Evolutionary conservation across 2,888 invertebrate genomes (phyloP).

Genomic region (Lycophotia porphyrea): DNA sequence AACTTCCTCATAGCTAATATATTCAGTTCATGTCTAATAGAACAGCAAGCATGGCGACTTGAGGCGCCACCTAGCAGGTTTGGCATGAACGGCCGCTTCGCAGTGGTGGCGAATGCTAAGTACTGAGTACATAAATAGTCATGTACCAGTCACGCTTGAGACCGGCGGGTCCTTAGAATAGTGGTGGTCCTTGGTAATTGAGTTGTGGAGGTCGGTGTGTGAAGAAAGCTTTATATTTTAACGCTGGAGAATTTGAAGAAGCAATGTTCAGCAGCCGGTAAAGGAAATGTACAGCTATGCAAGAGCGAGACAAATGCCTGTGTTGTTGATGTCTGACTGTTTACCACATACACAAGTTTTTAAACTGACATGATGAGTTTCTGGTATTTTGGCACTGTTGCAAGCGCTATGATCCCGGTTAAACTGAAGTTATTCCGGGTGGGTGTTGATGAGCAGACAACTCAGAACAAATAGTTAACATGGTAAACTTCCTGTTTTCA

Average conservation of each 20-base stretch:
- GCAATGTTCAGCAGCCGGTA: neutral
- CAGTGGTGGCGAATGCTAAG: slow-evolving; percentile 51
- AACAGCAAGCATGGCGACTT: slow-evolving; percentile 50
- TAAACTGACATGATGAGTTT: no score
- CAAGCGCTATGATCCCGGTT: no score
- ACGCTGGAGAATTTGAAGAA: neutral
- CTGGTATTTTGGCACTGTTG: no score
- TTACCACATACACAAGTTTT: no score
- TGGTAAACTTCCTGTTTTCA: no score
- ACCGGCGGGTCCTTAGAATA: slow-evolving; percentile 38
- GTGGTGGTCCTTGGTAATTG: slow-evolving; percentile 44
- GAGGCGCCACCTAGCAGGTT: slow-evolving; percentile 62
- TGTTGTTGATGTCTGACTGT: no score
- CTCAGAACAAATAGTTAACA: no score
- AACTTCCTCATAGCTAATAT: slow-evolving; percentile 33
- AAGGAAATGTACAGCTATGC: neutral
- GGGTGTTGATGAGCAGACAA: no score
- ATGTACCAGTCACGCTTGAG: slow-evolving; percentile 25
- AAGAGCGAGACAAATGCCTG: no score
- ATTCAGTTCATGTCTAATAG: slow-evolving; percentile 57
- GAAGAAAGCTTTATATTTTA: slow-evolving; percentile 10
- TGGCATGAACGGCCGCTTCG: slow-evolving; percentile 29
- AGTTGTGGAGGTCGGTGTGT: slow-evolving; percentile 8
- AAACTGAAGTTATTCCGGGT: no score
- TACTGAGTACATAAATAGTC: slow-evolving; percentile 35